Evolutionary conservation across 2,797 vertebrate genomes (phyloP).

Genomic region (Gymnothorax reevesii): DNA sequence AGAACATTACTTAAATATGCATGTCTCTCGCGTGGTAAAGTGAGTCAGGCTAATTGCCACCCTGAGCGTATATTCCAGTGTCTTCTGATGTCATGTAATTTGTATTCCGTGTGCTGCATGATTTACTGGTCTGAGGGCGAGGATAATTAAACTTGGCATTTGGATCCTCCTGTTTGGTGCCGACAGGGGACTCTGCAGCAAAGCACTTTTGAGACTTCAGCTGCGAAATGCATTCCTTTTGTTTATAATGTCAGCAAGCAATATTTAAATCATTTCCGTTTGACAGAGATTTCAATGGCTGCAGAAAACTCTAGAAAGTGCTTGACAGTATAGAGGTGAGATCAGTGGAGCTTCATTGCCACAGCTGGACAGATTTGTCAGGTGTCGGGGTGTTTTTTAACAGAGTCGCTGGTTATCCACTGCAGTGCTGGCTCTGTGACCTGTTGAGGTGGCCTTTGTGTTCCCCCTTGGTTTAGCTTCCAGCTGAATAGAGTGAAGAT

Average conservation of each 20-base stretch:
- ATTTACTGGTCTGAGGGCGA: neutral
- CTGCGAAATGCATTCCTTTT: neutral
- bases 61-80: neutral
- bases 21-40: neutral
- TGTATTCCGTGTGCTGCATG: neutral
- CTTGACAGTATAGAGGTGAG: neutral
- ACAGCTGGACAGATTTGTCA: neutral
- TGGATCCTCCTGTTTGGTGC: neutral
- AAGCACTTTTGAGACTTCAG: neutral
- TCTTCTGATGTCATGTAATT: neutral
- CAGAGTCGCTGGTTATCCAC: neutral
- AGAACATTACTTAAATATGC: slow-evolving; percentile 4
- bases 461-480: neutral
- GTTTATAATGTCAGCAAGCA: neutral
- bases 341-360: neutral
- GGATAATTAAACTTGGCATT: neutral
- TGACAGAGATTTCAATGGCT: neutral
- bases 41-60: neutral
- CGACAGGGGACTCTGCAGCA: neutral
- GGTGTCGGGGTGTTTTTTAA: neutral
- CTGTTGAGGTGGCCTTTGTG: neutral
- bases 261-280: neutral
- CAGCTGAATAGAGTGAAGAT: neutral
- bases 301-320: neutral
- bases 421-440: neutral